Evolutionary conservation across 2,113 vertebrate genomes (phyloP).

Genomic region (Geococcyx californianus): DNA sequence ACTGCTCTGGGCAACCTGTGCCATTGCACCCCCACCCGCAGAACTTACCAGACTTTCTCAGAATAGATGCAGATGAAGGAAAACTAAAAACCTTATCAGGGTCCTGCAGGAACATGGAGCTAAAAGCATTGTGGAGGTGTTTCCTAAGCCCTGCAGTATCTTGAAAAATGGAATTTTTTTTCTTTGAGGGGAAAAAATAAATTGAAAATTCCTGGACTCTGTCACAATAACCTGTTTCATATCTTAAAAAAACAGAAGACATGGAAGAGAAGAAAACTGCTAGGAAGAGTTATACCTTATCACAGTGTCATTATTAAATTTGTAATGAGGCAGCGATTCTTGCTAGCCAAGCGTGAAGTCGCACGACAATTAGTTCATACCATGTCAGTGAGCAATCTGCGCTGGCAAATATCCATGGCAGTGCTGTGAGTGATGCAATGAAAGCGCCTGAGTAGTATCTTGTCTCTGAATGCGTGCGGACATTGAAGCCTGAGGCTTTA

Average conservation of each 20-base stretch:
- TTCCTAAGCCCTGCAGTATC: neutral
- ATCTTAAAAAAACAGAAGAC: neutral
- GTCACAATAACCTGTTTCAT: neutral
- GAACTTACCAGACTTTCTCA: neutral
- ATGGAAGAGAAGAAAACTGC: neutral
- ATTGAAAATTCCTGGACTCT: neutral
- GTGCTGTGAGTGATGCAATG: neutral
- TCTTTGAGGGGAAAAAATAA: neutral
- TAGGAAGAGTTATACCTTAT: neutral
- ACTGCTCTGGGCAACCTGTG: no score
- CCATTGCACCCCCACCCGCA: no score
- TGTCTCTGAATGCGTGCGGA: neutral
- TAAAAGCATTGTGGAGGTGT: neutral
- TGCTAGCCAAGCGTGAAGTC: neutral
- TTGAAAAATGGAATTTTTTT: neutral
- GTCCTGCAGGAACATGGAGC: neutral
- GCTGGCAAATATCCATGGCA: neutral
- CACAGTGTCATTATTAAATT: constrained; percentile 5
- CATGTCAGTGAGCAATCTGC: neutral
- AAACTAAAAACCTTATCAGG: neutral
- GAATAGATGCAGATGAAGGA: neutral
- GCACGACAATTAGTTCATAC: neutral
- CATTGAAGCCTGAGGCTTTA: neutral
- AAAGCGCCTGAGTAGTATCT: neutral
- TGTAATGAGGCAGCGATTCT: neutral